Percentiles rank a stretch among this genome's conserved stretches.
These are phyloP conservation scores for Pimpla rufipes DNA, from an alignment of 2,888 invertebrate genomes.

Conservation along the genomic window DNA sequence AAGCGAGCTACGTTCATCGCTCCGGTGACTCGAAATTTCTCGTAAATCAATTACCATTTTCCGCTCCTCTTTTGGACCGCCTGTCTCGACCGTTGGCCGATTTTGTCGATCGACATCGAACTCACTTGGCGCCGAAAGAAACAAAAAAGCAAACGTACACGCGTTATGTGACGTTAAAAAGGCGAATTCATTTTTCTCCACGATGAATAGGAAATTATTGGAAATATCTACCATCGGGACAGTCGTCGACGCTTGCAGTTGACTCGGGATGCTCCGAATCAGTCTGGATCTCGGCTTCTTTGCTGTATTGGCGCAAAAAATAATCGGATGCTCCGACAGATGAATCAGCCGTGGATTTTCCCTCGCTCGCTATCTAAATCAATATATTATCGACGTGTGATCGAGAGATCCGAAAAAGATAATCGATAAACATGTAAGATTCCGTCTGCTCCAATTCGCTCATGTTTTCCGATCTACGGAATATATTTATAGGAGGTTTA, in stretches of 20 bases:
- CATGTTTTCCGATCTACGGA: no score
- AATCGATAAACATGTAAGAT: not conserved
- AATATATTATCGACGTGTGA: not conserved
- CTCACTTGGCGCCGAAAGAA: not conserved
- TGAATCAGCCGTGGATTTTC: constrained; percentile 13
- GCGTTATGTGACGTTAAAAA: no score
- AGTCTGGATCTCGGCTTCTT: constrained; percentile 40
- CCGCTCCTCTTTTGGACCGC: not conserved
- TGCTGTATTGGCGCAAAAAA: constrained; percentile 14
- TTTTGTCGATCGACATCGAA: not conserved
- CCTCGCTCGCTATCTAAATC: constrained; percentile 8
- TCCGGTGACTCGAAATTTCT: not conserved
- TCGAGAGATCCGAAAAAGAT: not conserved
- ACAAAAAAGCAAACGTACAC: no score
- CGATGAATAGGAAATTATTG: not conserved
- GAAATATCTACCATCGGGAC: not conserved
- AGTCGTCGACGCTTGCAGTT: not conserved
- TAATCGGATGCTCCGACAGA: constrained; percentile 27
- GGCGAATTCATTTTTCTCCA: not conserved
- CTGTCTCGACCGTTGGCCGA: not conserved
- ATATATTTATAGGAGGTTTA: no score
- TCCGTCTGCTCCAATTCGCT: not conserved
- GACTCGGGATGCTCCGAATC: not conserved
- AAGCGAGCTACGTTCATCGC: not conserved
- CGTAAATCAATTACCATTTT: constrained; percentile 26